phyloP scores from a whole-genome alignment of 2,888 invertebrate species.

The Mystacides longicornis region DNA sequence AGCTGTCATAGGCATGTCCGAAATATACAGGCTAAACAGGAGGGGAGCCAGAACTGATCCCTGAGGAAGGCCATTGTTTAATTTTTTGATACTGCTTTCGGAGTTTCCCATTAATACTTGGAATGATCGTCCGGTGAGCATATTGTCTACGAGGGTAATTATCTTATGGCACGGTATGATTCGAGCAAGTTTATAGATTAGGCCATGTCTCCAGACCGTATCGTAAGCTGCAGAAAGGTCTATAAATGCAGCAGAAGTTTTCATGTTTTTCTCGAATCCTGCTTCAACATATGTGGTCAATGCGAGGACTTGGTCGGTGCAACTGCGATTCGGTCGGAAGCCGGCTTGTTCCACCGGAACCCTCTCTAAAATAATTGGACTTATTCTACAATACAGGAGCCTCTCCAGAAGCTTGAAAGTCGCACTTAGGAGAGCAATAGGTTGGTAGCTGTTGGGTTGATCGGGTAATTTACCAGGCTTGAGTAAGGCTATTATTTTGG shows the following conservation, averaged over 20 bases:
- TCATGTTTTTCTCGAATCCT: background rate
- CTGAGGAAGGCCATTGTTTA: background rate
- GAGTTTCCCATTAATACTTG: background rate
- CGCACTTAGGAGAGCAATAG: background rate
- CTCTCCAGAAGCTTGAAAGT: background rate
- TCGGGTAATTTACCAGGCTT: background rate
- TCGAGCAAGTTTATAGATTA: background rate
- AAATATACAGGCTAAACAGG: background rate
- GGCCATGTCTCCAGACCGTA: background rate
- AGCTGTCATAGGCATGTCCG: background rate
- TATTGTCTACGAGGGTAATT: background rate
- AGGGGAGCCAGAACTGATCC: background rate
- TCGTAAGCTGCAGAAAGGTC: background rate
- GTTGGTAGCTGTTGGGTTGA: background rate
- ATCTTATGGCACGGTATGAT: background rate
- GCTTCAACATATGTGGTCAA: background rate
- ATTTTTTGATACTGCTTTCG: background rate
- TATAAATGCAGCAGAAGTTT: background rate
- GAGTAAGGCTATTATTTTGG: background rate
- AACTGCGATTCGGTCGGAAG: background rate
- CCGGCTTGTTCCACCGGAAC: background rate
- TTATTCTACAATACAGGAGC: background rate
- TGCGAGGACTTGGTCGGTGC: background rate
- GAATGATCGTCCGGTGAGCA: background rate
- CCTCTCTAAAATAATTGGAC: background rate